A percentile compares a stretch with the other conserved stretches of the same genome.
Conservation (phyloP, 2,888 invertebrate species). For the Ashinkailepas kermadecensis region DNA sequence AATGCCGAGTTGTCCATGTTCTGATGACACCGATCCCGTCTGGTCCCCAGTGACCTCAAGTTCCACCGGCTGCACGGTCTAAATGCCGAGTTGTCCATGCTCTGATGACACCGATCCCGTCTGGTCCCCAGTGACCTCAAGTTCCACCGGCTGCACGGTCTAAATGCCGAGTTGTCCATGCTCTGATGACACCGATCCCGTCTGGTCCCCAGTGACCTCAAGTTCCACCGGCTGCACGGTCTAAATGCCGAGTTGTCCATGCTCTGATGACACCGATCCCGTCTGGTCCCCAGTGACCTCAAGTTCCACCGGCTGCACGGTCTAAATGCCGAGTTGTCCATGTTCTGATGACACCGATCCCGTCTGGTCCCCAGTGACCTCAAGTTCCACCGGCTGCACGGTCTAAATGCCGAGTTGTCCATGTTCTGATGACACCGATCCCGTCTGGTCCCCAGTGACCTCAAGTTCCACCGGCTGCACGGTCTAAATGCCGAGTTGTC, state of each 20-base stretch:
- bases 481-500: slow-evolving; percentile 63
- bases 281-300: slow-evolving; percentile 54
- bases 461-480: slow-evolving; percentile 81
- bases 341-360: no score
- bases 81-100: slow-evolving; percentile 52
- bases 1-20: no score
- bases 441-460: slow-evolving; percentile 50
- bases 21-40: no score
- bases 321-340: slow-evolving; percentile 56
- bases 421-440: no score
- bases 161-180: slow-evolving; percentile 54
- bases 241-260: slow-evolving; percentile 56
- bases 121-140: slow-evolving; percentile 58
- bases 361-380: slow-evolving; percentile 53
- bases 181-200: no score
- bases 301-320: slow-evolving; percentile 85
- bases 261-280: no score
- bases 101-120: no score
- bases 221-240: slow-evolving; percentile 83
- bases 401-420: slow-evolving; percentile 59
- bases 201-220: slow-evolving; percentile 55
- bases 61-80: slow-evolving; percentile 85
- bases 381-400: slow-evolving; percentile 81
- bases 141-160: slow-evolving; percentile 82
- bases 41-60: slow-evolving; percentile 58